phyloP scores from a whole-genome alignment of 2,888 invertebrate species.

The Galeopsomyia nigrocyanea region DNA sequence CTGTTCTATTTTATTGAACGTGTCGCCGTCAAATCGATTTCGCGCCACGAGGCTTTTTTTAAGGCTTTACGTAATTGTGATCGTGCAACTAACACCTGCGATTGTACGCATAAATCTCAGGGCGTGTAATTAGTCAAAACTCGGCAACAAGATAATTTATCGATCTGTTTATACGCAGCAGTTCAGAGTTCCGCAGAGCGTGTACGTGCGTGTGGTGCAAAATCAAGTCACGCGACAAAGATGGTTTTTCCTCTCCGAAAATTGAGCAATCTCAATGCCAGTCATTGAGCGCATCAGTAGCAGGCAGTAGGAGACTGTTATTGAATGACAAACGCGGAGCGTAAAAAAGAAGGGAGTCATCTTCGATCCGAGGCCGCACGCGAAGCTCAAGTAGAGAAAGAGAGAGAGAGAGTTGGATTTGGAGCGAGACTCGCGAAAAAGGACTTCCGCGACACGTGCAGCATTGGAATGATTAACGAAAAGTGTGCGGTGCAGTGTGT shows the following conservation, averaged over 20 bases:
- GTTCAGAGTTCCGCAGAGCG: no score
- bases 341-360: conserved; percentile 27
- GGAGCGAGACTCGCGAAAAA: not conserved
- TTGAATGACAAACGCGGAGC: not conserved
- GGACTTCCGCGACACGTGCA: conserved; percentile 8
- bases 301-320: not conserved
- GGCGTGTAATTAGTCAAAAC: no score
- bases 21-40: no score
- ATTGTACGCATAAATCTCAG: no score
- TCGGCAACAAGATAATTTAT: no score
- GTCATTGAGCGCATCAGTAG: not conserved
- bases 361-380: conserved; percentile 31
- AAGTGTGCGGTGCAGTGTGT: not conserved
- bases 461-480: conserved; percentile 34
- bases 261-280: not conserved
- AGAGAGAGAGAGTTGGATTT: not conserved
- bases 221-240: no score
- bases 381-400: not conserved
- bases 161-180: no score
- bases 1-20: no score
- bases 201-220: no score
- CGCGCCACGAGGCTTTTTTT: not conserved
- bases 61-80: no score
- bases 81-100: no score
- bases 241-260: no score